phyloP scores from a whole-genome alignment of 2,888 invertebrate species.

The Cephus pygmeus region DNA sequence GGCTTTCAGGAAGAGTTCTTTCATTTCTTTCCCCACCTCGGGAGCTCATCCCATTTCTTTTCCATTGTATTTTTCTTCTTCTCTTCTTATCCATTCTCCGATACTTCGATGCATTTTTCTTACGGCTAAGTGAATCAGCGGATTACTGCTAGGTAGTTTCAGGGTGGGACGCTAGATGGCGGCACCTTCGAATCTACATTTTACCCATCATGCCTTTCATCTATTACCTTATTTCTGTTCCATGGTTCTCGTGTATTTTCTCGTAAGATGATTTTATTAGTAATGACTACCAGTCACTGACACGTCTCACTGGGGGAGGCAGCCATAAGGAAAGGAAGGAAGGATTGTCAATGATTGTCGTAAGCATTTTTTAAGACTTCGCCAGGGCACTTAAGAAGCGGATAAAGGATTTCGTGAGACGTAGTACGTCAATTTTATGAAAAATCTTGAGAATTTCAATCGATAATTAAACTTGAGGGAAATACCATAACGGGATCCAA shows the following conservation, averaged over 20 bases:
- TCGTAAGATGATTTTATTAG: background rate
- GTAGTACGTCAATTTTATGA: background rate
- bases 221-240: background rate
- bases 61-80: background rate
- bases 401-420: too few species aligned
- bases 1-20: background rate
- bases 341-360: background rate
- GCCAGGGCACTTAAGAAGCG: too few species aligned
- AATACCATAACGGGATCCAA: background rate
- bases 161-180: background rate
- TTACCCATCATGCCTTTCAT: background rate
- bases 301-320: too few species aligned
- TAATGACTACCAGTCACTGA: background rate
- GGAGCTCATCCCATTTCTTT: background rate
- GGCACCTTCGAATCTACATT: background rate
- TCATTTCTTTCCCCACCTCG: background rate
- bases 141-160: background rate
- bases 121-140: background rate
- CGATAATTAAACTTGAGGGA: background rate
- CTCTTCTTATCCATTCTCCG: background rate
- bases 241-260: background rate
- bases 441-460: background rate
- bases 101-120: background rate
- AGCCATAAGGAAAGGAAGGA: too few species aligned
- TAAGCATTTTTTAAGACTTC: background rate